These are phyloP conservation scores for Gymnodraco acuticeps DNA, from an alignment of 2,797 vertebrate genomes.

Conservation along the genomic window DNA sequence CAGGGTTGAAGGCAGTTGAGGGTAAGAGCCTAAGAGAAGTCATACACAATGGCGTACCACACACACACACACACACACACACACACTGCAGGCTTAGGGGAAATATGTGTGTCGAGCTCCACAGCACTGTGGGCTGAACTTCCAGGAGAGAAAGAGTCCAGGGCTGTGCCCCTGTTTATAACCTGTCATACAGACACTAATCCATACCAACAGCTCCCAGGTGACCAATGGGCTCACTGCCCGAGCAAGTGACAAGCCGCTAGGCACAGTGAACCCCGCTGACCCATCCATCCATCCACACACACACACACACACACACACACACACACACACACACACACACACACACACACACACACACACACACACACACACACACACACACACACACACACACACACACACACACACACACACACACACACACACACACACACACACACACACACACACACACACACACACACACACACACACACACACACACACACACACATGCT, in stretches of 20 bases:
- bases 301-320: not conserved
- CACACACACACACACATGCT: not conserved
- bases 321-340: no score
- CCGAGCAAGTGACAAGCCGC: slow-evolving; percentile 65
- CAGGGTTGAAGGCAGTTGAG: slow-evolving; percentile 54
- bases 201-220: slow-evolving; percentile 75
- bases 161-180: slow-evolving; percentile 66
- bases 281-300: slow-evolving; percentile 48
- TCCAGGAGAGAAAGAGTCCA: slow-evolving; percentile 53
- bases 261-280: slow-evolving; percentile 54
- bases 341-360: no score
- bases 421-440: no score
- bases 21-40: slow-evolving; percentile 47
- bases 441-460: no score
- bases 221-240: slow-evolving; percentile 76
- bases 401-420: no score
- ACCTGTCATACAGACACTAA: slow-evolving; percentile 77
- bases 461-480: no score
- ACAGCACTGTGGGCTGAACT: slow-evolving; percentile 54
- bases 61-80: slow-evolving; percentile 13
- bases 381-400: no score
- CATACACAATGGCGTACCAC: slow-evolving; percentile 55
- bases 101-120: slow-evolving; percentile 41
- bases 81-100: slow-evolving; percentile 35
- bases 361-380: no score